Conservation (phyloP, 2,888 invertebrate genomes). For the Platycnemis pennipes region DNA sequence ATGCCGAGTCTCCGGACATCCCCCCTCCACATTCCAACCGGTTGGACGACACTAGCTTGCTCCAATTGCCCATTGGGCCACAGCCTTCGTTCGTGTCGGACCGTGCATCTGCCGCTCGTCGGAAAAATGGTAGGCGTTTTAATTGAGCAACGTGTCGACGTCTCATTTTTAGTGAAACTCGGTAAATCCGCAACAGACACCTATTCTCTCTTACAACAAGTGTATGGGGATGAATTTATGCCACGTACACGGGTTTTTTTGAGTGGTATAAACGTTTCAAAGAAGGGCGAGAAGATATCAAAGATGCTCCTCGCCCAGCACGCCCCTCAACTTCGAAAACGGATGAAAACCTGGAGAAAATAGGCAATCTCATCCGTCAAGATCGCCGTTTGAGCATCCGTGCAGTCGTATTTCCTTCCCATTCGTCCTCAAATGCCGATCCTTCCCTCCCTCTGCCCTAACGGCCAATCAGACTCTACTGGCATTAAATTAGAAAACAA, state of each 20-base stretch:
- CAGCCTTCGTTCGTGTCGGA: background rate
- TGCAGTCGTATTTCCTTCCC: background rate
- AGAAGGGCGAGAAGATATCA: background rate
- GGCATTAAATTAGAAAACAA: too few species aligned
- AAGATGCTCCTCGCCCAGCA: background rate
- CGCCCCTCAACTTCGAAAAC: background rate
- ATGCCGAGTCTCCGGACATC: background rate
- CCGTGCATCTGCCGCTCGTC: background rate
- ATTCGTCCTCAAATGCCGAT: too few species aligned
- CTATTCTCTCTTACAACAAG: too few species aligned
- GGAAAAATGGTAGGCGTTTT: background rate
- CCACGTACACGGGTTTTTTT: too few species aligned
- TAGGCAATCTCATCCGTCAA: background rate
- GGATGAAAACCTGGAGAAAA: background rate
- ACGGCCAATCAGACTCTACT: too few species aligned
- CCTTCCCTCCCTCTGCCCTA: too few species aligned
- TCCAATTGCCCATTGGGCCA: background rate
- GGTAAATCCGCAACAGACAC: too few species aligned
- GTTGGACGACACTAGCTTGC: background rate
- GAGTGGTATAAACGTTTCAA: background rate
- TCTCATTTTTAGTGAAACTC: background rate
- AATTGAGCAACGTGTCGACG: background rate
- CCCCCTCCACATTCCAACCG: background rate
- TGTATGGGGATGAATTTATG: too few species aligned
- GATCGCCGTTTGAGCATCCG: background rate